Evolutionary conservation across 2,113 vertebrate species (phyloP).

Genomic region (Tauraco erythrolophus): DNA sequence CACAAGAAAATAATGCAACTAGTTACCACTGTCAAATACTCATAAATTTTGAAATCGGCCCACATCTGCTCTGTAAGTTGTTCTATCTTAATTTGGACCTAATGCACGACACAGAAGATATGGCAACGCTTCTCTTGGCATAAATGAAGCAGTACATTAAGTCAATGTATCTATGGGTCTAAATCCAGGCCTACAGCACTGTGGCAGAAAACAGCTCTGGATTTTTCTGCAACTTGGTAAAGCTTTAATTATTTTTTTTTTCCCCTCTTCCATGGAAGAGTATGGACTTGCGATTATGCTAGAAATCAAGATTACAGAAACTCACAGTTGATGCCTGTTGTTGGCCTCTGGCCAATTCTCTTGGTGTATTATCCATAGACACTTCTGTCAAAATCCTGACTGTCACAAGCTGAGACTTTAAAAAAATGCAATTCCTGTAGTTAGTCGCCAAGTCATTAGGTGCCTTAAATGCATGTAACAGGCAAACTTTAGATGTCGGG

Average conservation of each 20-base stretch:
- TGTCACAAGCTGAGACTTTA: neutral
- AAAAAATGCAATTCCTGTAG: neutral
- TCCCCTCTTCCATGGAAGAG: neutral
- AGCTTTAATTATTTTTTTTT: neutral
- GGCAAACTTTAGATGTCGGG: neutral
- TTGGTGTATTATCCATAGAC: neutral
- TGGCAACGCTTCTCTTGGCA: neutral
- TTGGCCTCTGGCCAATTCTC: neutral
- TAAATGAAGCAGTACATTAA: neutral
- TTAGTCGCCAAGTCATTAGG: neutral
- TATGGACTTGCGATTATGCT: neutral
- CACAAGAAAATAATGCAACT: neutral
- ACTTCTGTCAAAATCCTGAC: neutral
- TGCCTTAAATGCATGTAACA: neutral
- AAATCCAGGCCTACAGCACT: neutral
- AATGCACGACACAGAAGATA: neutral
- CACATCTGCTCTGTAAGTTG: neutral
- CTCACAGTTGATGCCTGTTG: neutral
- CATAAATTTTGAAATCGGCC: neutral
- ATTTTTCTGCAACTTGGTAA: neutral
- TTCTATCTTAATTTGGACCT: neutral
- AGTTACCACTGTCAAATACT: neutral
- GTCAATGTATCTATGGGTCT: neutral
- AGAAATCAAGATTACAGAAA: neutral
- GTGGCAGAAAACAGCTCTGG: neutral